Base-by-base conservation (phyloP, 2,113 vertebrate genomes). In the Mus spicilegus region DNA sequence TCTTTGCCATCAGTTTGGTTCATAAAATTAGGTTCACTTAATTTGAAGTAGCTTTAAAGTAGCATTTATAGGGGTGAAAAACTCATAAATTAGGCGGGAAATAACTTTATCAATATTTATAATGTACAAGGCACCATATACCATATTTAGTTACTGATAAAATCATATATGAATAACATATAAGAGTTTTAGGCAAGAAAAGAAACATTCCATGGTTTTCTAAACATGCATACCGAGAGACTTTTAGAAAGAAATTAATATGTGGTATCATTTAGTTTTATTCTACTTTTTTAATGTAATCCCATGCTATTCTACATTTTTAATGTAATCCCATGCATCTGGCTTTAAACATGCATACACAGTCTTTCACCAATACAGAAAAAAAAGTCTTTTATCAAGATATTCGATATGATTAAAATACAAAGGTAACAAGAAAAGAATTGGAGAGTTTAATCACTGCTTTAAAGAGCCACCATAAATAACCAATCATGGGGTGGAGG, bases 201-300 rank as follows among this genome's bases (percentile, higher is more conserved):
- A 98, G 98, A 97, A 98, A 98, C 88, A 96, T 99, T 98, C 98
- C 98, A 98, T 97, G 98, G 98, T 96, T 98, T 98, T 97, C 97
- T 98, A 98, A 97, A 98, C 97, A 98, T 77, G 98, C 98, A 98
- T 97, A 92, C 96, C 98, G 98, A 98, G 97, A 81, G 98, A 96
- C 92, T 96, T 98, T 98, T 93, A 89, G 16, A 95, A 98, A 98
- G 8, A 85, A 98, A 98, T 96, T 85, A 98, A 98, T 98, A 98
- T 97, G 97, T 98, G 97, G n/a, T 98, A 98, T 98, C 98, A 99
- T 98, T 98, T 98, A 98, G 95, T 98, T 98, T 98, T 98, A 98
- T 98, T 98, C 97, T 98, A 98, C 97, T 98, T 98, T 98, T 97
- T 93, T 98, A 98, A 96, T 95, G 96, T 98, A 98, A 98, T 97